Evolutionary conservation across 1,140 invertebrate species (phyloP).

Genomic region (Drosophila quadrilineata): DNA sequence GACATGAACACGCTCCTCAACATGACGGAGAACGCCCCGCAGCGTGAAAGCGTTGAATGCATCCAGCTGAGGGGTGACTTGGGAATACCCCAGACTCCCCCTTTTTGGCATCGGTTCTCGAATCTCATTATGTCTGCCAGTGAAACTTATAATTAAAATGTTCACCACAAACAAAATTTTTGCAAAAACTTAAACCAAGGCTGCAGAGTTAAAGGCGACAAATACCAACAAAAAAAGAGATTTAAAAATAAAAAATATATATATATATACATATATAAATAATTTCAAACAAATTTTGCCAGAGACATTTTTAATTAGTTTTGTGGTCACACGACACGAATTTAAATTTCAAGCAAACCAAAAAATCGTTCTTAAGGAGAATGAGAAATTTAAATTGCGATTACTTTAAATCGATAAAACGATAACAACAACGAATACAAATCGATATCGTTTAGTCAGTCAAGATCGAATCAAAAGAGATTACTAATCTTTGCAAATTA

Average conservation of each 20-base stretch:
- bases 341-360: neutral
- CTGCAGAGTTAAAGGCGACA: too few relatives aligned
- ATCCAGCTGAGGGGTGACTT: neutral
- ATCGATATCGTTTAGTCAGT: too few relatives aligned
- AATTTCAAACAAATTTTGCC: constrained; percentile 26
- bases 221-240: constrained; percentile 10
- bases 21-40: too few relatives aligned
- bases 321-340: constrained; percentile 40
- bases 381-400: neutral
- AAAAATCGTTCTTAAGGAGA: too few relatives aligned
- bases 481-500: too few relatives aligned
- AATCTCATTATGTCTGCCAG: constrained; percentile 69
- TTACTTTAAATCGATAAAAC: neutral
- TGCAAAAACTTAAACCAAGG: too few relatives aligned
- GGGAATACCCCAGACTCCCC: neutral
- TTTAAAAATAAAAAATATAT: neutral
- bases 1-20: neutral
- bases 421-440: too few relatives aligned
- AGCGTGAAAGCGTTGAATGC: too few relatives aligned
- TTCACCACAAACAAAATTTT: constrained; percentile 61
- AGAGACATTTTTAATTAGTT: constrained; percentile 68
- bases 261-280: neutral
- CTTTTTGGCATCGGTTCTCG: neutral
- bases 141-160: constrained; percentile 77
- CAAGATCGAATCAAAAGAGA: too few relatives aligned